These are phyloP conservation scores for Nestor notabilis DNA, from an alignment of 2,113 vertebrate genomes.

Conservation along the genomic window DNA sequence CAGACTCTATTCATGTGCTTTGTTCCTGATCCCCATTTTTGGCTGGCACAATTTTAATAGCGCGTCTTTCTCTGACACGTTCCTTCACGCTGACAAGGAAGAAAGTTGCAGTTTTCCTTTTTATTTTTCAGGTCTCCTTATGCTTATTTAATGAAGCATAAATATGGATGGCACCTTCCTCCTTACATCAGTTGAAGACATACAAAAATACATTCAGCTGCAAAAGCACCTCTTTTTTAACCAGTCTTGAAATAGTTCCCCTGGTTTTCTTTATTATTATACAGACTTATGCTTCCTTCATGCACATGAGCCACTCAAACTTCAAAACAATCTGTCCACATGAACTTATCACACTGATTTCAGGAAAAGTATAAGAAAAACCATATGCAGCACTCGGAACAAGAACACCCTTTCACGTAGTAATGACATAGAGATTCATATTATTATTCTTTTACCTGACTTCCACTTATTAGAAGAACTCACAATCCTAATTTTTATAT, in stretches of 20 bases:
- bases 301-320: background rate
- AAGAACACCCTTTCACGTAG: background rate
- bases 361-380: background rate
- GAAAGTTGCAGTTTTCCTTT: background rate
- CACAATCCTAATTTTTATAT: background rate
- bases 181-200: background rate
- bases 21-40: background rate
- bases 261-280: constrained; percentile 38
- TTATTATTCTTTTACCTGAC: background rate
- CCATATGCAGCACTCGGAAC: background rate
- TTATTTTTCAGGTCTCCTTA: background rate
- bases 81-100: background rate
- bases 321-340: background rate
- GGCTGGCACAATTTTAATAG: background rate
- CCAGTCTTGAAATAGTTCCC: constrained; percentile 7
- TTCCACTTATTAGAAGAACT: fast-evolving
- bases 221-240: constrained; percentile 17
- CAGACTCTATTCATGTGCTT: background rate
- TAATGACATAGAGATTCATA: background rate
- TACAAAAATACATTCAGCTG: constrained; percentile 31
- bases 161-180: constrained; percentile 8
- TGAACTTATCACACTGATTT: background rate
- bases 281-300: background rate
- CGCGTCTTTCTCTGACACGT: background rate
- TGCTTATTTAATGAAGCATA: constrained; percentile 39